A percentile compares a stretch with the other conserved stretches of the same genome.
These are phyloP conservation scores for Choloepus hoffmanni DNA, from an alignment of 2,113 vertebrate genomes.

Conservation along the genomic window DNA sequence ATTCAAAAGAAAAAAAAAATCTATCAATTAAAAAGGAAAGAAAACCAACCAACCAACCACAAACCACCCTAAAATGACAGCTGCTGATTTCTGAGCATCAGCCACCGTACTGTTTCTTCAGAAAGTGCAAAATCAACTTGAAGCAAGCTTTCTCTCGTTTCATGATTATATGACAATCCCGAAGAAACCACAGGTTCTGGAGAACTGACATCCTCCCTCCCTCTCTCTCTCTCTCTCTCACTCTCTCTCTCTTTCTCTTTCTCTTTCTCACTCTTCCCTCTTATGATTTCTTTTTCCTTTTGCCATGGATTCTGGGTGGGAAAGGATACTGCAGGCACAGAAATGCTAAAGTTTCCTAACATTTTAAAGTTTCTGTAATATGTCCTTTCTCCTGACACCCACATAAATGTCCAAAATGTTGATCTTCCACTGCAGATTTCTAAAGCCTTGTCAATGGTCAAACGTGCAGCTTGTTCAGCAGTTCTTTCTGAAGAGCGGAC, in stretches of 20 bases:
- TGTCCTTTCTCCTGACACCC: slow-evolving; percentile 88
- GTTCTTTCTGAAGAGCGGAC: slow-evolving; percentile 91
- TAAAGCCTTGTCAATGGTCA: slow-evolving; percentile 92
- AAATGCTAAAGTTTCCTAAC: slow-evolving; percentile 86
- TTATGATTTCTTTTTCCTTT: slow-evolving; percentile 41
- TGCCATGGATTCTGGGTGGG: slow-evolving; percentile 80
- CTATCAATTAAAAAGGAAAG: slow-evolving; percentile 78
- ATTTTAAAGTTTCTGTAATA: slow-evolving; percentile 87
- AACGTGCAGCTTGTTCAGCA: slow-evolving; percentile 92
- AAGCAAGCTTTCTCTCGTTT: slow-evolving; percentile 83
- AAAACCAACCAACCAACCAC: slow-evolving; percentile 80
- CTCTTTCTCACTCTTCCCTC: neutral
- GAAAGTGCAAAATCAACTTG: slow-evolving; percentile 75
- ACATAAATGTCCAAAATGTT: slow-evolving; percentile 89
- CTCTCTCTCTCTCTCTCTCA: neutral
- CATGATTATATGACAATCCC: slow-evolving; percentile 86
- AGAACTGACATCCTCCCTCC: slow-evolving; percentile 80
- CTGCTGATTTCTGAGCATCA: slow-evolving; percentile 85
- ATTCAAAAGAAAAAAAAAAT: slow-evolving; percentile 82
- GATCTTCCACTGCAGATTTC: slow-evolving; percentile 90
- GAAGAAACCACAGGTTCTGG: slow-evolving; percentile 83
- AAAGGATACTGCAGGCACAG: slow-evolving; percentile 77
- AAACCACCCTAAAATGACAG: slow-evolving; percentile 80
- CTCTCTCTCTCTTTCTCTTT: neutral
- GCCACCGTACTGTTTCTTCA: slow-evolving; percentile 79